These are phyloP conservation scores for Apostichopus leukothele DNA, from an alignment of 53 echinoderm and acorn worm genomes.

Conservation along the genomic window DNA sequence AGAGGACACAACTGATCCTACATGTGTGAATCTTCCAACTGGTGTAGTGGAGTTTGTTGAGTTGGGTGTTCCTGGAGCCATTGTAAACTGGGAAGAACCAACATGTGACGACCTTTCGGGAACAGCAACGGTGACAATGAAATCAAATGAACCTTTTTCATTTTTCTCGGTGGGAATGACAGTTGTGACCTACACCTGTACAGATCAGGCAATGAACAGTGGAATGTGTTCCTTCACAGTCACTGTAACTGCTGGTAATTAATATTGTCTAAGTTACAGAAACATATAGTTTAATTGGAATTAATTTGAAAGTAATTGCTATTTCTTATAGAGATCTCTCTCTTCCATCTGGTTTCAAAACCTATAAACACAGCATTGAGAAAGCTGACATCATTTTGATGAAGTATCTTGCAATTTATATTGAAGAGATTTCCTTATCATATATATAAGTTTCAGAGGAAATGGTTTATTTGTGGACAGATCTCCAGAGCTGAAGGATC, in stretches of 20 bases:
- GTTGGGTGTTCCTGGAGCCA: conserved; percentile 16
- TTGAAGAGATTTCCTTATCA: too few species aligned
- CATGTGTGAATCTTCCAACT: conserved; percentile 42
- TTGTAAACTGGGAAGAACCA: conserved; percentile 40
- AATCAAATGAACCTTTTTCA: conserved; percentile 17
- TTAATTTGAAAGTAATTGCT: too few species aligned
- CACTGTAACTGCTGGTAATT: conserved; percentile 55
- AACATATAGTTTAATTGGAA: too few species aligned
- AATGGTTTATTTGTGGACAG: too few species aligned
- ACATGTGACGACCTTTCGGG: conserved; percentile 50
- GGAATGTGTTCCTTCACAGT: conserved; percentile 66
- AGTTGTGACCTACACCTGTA: conserved; percentile 52
- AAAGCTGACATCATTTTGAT: too few species aligned
- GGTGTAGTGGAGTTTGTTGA: conserved; percentile 26
- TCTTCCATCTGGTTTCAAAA: too few species aligned
- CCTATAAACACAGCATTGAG: too few species aligned
- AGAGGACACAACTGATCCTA: conserved; percentile 55
- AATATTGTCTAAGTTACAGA: background rate
- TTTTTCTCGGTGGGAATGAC: conserved; percentile 62
- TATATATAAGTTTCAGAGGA: too few species aligned
- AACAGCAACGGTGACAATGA: conserved; percentile 33
- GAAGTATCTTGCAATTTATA: too few species aligned
- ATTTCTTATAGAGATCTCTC: too few species aligned
- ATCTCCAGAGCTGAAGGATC: too few species aligned
- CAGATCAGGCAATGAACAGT: conserved; percentile 54